phyloP scores from a whole-genome alignment of 2,888 invertebrate species.

The Agrotis exclamationis region DNA sequence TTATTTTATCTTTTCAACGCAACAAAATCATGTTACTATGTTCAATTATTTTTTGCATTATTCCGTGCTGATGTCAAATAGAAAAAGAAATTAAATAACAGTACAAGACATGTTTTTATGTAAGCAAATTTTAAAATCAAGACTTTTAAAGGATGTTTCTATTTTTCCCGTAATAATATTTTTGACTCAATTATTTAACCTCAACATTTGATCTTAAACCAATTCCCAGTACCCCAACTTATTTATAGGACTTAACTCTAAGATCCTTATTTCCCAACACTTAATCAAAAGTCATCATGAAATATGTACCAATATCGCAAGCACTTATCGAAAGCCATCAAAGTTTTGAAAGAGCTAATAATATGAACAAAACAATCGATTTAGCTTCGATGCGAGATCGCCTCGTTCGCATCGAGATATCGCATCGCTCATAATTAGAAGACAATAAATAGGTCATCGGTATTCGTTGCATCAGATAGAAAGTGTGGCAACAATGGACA shows the following conservation, averaged over 20 bases:
- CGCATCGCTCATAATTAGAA: slow-evolving; percentile 65
- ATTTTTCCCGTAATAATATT: background rate
- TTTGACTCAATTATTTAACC: background rate
- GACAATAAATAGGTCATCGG: slow-evolving; percentile 55
- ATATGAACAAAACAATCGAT: slow-evolving; percentile 66
- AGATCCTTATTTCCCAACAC: slow-evolving; percentile 28
- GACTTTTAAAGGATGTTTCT: too few relatives aligned
- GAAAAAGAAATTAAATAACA: too few relatives aligned
- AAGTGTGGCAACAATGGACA: slow-evolving; percentile 51
- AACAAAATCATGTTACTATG: background rate
- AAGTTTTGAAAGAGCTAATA: slow-evolving; percentile 61
- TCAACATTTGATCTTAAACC: background rate
- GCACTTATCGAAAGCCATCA: slow-evolving; percentile 56
- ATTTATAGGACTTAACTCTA: background rate
- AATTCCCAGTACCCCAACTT: background rate
- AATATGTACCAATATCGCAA: slow-evolving; percentile 45
- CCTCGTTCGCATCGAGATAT: slow-evolving; percentile 61
- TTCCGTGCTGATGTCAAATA: too few relatives aligned
- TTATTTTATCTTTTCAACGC: background rate
- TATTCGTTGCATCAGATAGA: slow-evolving; percentile 59
- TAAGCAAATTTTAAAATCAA: too few relatives aligned
- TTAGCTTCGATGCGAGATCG: slow-evolving; percentile 52
- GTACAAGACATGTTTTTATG: too few relatives aligned
- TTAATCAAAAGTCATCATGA: slow-evolving; percentile 38
- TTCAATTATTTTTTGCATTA: too few relatives aligned